Percentiles rank a stretch among this genome's conserved stretches.
Conservation (phyloP, 2,888 invertebrate species). For the Sylvicola fuscatus region DNA sequence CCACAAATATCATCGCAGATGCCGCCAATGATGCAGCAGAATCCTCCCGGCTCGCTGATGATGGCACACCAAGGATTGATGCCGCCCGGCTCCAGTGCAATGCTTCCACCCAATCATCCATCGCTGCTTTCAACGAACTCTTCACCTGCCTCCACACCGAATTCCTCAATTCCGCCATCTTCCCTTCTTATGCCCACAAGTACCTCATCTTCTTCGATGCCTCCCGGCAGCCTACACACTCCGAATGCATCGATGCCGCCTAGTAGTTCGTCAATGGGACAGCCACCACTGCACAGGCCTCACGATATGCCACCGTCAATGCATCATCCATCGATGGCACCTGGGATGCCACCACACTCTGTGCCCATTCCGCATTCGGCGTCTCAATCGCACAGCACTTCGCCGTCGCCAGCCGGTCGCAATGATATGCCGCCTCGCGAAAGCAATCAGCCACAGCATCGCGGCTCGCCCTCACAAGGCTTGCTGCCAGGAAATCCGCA, state of each 20-base stretch:
- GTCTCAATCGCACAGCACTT: too few species aligned
- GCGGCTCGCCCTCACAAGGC: conserved; percentile 1
- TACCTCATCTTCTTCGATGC: conserved; percentile 11
- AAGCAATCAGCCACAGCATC: background rate
- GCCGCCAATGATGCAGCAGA: conserved; percentile 11
- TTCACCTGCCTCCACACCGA: conserved; percentile 5
- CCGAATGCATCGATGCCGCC: conserved; percentile 13
- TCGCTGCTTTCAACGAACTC: conserved; percentile 12
- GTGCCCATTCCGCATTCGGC: too few species aligned
- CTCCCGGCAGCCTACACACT: conserved; percentile 10
- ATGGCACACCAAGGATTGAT: conserved; percentile 21
- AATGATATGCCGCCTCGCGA: background rate
- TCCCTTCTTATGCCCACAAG: conserved; percentile 24
- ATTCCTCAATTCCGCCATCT: conserved; percentile 10
- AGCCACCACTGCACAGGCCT: conserved; percentile 14
- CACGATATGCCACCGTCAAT: background rate
- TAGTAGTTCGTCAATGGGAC: conserved; percentile 19
- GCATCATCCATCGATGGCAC: background rate
- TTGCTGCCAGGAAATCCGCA: conserved; percentile 6
- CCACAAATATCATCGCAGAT: conserved; percentile 11
- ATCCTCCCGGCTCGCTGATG: conserved; percentile 12
- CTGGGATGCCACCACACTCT: background rate
- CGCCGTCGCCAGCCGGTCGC: too few species aligned
- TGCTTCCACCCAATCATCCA: conserved; percentile 11
- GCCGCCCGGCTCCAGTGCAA: conserved; percentile 14